Base-by-base conservation (phyloP, 2,888 invertebrate species). In the Drosophila sordidapex region DNA sequence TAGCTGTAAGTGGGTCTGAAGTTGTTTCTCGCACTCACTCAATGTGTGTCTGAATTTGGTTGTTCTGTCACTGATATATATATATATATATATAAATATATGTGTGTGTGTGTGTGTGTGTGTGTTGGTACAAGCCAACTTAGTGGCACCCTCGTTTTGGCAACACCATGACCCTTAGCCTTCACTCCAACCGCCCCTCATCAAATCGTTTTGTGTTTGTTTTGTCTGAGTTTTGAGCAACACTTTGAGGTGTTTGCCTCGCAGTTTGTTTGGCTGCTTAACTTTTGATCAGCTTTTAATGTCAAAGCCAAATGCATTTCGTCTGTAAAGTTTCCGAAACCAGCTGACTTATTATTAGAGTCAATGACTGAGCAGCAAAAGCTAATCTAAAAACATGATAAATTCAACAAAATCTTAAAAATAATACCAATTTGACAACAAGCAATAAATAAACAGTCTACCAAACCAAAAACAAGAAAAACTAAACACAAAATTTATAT, bases 201-300 rank as follows among this genome's bases (percentile, higher is more conserved):
- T 78, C 62, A 56, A 78, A 78, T 72, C 62, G 71, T 40, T 60
- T 54, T 67, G 68, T 74, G 78, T 87, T 78, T 75, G 74, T 52
- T 68, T 80, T 70, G 67, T 52, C 57, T 68, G 81, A 68, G 67
- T 70, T 72, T 48, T 57, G 59, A 70, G 59, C 70, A 78, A 77
- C 82, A 71, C 79, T 74, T 78, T 49, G 70, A 79, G 82, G 82
- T 76, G 82, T 73, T 57, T 67, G 70, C 11, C 53, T 46, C 66
- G 67, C 76, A 59, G 59, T 73, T 82, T 74, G 74, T 67, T 81
- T 76, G 70, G 63, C 76, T 82, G 78, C 83, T 77, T 75, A 86
- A 86, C 88, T 86, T 86, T 88, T 80, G 88, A 90, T 90, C 83
- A 78, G 88, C 71, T 87, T 77, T 88, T 79, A 74, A 88, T 86